Evolutionary conservation across 1,140 invertebrate genomes (phyloP).

Genomic region (Drosophila ohnishii): DNA sequence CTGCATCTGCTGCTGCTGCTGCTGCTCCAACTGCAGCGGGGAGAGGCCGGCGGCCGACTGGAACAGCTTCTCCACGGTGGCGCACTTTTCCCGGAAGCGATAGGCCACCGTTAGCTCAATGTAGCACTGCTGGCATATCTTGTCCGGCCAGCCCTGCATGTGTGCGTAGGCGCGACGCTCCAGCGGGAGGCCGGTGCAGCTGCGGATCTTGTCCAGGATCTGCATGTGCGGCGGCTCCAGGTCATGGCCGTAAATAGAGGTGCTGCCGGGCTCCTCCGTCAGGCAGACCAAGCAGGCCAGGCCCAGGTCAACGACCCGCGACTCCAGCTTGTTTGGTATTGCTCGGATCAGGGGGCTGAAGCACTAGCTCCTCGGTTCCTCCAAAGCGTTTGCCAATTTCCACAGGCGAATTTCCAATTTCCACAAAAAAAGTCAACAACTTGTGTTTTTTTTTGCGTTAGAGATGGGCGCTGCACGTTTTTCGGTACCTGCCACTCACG

Average conservation of each 20-base stretch:
- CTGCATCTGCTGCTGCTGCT: slow-evolving; percentile 45
- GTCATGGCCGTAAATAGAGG: slow-evolving; percentile 85
- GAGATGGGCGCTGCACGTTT: slow-evolving; percentile 1
- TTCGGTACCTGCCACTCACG: slow-evolving; percentile 1
- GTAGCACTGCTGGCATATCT: slow-evolving; percentile 73
- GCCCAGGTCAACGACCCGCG: slow-evolving; percentile 84
- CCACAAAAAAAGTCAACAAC: slow-evolving; percentile 12
- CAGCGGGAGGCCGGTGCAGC: slow-evolving; percentile 84
- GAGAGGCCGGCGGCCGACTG: slow-evolving; percentile 17
- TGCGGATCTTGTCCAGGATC: slow-evolving; percentile 85
- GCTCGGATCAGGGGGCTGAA: slow-evolving; percentile 5
- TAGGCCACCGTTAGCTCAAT: slow-evolving; percentile 68
- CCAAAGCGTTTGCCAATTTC: neutral
- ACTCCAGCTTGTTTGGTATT: slow-evolving; percentile 21
- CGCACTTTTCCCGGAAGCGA: slow-evolving; percentile 75
- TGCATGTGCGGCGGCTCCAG: slow-evolving; percentile 82
- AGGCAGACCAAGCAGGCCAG: slow-evolving; percentile 85
- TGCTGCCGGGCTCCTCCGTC: slow-evolving; percentile 83
- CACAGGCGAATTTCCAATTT: neutral
- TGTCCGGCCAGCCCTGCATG: slow-evolving; percentile 56
- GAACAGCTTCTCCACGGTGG: slow-evolving; percentile 64
- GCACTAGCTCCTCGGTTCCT: neutral
- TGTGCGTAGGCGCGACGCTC: neutral
- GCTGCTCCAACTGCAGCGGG: slow-evolving; percentile 20
- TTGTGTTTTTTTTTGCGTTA: slow-evolving; percentile 9